Percentiles rank a stretch among this genome's conserved stretches.
These are phyloP conservation scores for Meloidogyne hapla DNA, from an alignment of 1,140 invertebrate genomes.

Conservation along the genomic window DNA sequence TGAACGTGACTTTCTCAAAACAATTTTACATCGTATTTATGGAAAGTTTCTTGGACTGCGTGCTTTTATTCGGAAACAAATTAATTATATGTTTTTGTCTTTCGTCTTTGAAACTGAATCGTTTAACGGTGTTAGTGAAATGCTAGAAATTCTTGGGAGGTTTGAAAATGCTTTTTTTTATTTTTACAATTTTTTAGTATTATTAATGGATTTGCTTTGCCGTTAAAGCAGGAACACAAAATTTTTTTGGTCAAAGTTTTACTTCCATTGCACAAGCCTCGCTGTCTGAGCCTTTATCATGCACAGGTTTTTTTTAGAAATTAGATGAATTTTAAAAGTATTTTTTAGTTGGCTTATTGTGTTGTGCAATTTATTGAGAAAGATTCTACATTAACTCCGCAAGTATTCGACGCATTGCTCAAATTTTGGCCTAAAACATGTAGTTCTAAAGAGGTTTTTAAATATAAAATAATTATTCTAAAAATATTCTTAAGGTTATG, in stretches of 20 bases:
- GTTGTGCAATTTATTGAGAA: constrained; percentile 69
- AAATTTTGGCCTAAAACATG: constrained; percentile 70
- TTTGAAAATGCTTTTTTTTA: constrained; percentile 20
- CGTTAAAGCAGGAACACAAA: constrained; percentile 87
- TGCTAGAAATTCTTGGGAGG: constrained; percentile 90
- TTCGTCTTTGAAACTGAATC: constrained; percentile 99
- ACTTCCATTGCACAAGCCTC: constrained; percentile 73
- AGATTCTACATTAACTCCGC: constrained; percentile 65
- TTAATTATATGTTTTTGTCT: constrained; percentile 65
- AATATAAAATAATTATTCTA: background rate
- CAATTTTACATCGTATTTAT: constrained; percentile 63
- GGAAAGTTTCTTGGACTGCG: constrained; percentile 64
- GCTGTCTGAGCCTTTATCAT: constrained; percentile 62
- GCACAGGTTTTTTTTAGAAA: constrained; percentile 50
- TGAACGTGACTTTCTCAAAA: constrained; percentile 63
- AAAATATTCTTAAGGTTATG: constrained; percentile 62
- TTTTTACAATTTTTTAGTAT: constrained; percentile 53
- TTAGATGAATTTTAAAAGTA: background rate
- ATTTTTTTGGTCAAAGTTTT: constrained; percentile 89
- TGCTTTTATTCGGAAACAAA: constrained; percentile 63
- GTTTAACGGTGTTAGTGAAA: constrained; percentile 95
- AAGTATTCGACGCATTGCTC: constrained; percentile 66
- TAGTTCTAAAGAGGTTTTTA: constrained; percentile 68
- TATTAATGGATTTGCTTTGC: constrained; percentile 64
- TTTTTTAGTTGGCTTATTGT: constrained; percentile 66